Evolutionary conservation across 2,888 invertebrate genomes (phyloP), one percentile per base, ranked within the genome.

Genomic region (Smittia sp.): DNA sequence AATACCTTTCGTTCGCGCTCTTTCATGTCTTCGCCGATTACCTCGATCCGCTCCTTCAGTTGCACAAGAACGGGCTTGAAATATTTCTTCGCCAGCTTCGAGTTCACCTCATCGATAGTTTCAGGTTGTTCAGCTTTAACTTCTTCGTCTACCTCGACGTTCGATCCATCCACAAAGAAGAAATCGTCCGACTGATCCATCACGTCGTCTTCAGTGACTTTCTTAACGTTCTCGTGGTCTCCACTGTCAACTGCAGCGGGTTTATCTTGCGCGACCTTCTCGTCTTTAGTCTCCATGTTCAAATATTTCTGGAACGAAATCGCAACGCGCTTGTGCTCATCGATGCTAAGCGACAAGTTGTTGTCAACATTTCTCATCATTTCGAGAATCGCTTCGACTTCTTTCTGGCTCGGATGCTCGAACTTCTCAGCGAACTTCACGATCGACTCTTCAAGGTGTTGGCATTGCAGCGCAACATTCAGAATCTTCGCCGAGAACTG

Each of bases 1-100:
- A 83, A 76, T 15, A 81, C 79, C 46, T 79, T 77, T 1, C 80
- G 79, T 74, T 83, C 82, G 67, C 80, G 81, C 63, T 80, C 79
- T 4, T 81, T 76, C 81, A 83, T 81, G 3, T 80, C 79, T 24
- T 79, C 78, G 0, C 81, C 78, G 76, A 83, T 83, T 6, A 83
- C 82, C 78, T 81, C 80, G 41, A 83, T 81, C 74, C 80, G 81
- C 76, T 79, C 76, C 67, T 81, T 82, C 0, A 83, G 77, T 75
- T 83, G 82, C 7, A 78, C 79, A 6, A 83, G 76, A 2, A 83
- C 83, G 0, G 82, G 82, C 66, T 80, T 80, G 32, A 82, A 82
- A 75, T 78, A 80, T n/a, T 79, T 79, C 73, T 80, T 80, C 0
- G 81, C 39, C 11, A 67, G 38, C 15, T 41, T 67, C 9, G 38